Evolutionary conservation across 2,113 vertebrate genomes (phyloP).

Genomic region (Cisticola juncidis): DNA sequence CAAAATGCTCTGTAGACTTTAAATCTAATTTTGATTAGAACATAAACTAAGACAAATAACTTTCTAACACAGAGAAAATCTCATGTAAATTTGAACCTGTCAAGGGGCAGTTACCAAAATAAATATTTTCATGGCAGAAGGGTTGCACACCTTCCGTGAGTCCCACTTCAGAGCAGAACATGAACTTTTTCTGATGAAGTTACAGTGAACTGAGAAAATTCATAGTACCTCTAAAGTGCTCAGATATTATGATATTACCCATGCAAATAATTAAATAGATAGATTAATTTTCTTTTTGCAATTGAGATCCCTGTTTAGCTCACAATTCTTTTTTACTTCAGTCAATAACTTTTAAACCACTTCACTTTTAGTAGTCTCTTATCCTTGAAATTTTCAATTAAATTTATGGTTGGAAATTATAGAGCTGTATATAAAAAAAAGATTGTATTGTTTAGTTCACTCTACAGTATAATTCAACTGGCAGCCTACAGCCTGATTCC

Average conservation of each 20-base stretch:
- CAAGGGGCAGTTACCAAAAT: neutral
- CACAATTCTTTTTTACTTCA: conserved; percentile 30
- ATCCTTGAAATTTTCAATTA: neutral
- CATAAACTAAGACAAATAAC: neutral
- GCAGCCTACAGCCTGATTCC: neutral
- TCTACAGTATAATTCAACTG: neutral
- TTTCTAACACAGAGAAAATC: neutral
- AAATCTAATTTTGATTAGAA: neutral
- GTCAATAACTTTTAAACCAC: neutral
- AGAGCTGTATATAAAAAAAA: neutral
- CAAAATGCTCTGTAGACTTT: neutral
- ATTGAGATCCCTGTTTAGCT: neutral
- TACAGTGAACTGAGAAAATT: neutral
- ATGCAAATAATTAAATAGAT: conserved; percentile 3
- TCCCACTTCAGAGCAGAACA: neutral
- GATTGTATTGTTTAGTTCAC: neutral
- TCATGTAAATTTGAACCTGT: neutral
- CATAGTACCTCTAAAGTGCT: neutral
- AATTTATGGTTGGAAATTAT: conserved; percentile 18
- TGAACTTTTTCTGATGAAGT: neutral
- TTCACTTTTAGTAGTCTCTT: neutral
- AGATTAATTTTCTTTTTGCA: neutral
- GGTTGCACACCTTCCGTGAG: neutral
- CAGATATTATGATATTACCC: neutral
- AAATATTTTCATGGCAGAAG: neutral